These are phyloP conservation scores for Catharus fuscescens DNA, from an alignment of 2,113 vertebrate species.

Conservation along the genomic window DNA sequence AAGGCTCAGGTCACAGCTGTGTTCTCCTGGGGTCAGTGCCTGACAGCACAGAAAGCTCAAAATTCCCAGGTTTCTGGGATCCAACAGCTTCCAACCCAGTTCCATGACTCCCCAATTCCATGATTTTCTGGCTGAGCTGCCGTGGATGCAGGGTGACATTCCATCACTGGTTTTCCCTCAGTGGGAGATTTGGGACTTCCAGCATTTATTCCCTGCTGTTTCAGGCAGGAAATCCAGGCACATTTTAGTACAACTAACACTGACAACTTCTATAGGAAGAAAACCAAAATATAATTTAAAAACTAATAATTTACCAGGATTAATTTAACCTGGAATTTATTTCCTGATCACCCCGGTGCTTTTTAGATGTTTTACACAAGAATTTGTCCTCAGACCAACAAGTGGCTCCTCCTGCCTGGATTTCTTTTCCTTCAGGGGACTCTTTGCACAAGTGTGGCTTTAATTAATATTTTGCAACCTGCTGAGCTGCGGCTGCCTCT, in stretches of 20 bases:
- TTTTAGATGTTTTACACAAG: background rate
- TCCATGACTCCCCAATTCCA: too few relatives aligned
- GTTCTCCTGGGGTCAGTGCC: too few relatives aligned
- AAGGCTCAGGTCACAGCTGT: too few relatives aligned
- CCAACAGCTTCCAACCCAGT: too few relatives aligned
- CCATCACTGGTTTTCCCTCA: fast-evolving
- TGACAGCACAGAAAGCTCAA: too few relatives aligned
- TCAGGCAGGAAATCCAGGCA: background rate
- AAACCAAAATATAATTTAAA: fast-evolving
- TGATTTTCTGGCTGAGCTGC: fast-evolving
- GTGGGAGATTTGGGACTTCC: fast-evolving
- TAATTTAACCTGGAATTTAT: background rate
- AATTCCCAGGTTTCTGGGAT: too few relatives aligned
- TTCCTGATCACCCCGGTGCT: background rate
- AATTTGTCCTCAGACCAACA: background rate
- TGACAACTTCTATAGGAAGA: fast-evolving
- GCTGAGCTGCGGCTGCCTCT: background rate
- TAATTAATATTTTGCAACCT: background rate
- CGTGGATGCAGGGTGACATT: fast-evolving
- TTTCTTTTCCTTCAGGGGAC: background rate
- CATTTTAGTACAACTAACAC: background rate
- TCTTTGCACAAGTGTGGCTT: background rate
- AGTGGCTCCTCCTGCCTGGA: background rate
- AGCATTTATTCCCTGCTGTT: background rate
- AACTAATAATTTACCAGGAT: too few relatives aligned